Conservation (phyloP, 2,113 vertebrate species). For the Proterorhinus semilunaris region DNA sequence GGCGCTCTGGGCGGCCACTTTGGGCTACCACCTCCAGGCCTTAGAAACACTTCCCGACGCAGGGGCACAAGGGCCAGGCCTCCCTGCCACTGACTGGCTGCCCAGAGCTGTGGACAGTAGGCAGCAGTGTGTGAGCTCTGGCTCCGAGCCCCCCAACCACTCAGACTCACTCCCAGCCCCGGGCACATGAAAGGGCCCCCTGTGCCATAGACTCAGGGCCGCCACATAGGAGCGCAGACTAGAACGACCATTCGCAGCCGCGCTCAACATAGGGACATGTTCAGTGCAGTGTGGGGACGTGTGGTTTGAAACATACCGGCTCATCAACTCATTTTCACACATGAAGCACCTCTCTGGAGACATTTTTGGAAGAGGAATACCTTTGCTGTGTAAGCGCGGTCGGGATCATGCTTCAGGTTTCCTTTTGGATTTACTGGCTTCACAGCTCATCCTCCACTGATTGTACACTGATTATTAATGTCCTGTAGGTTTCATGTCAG, state of each 20-base stretch:
- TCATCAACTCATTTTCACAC: slow-evolving; percentile 38
- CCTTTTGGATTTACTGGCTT: too few relatives aligned
- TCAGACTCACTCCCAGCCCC: slow-evolving; percentile 78
- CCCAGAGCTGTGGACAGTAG: slow-evolving; percentile 77
- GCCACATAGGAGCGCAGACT: slow-evolving; percentile 59
- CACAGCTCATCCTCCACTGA: too few relatives aligned
- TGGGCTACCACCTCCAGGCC: slow-evolving; percentile 67
- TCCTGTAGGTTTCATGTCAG: too few relatives aligned
- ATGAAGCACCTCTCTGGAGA: slow-evolving; percentile 50
- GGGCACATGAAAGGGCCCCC: slow-evolving; percentile 80
- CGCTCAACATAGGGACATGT: slow-evolving; percentile 24
- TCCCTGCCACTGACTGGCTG: slow-evolving; percentile 79
- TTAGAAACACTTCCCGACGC: slow-evolving; percentile 76
- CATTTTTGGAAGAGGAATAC: slow-evolving; percentile 26
- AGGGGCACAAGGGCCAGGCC: slow-evolving; percentile 74
- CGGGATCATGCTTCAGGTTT: too few relatives aligned
- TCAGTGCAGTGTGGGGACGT: not conserved
- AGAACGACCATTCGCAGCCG: slow-evolving; percentile 31
- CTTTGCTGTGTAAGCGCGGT: not conserved
- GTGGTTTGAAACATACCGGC: slow-evolving; percentile 7
- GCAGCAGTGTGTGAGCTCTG: slow-evolving; percentile 79
- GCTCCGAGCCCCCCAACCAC: slow-evolving; percentile 78
- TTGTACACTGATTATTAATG: too few relatives aligned
- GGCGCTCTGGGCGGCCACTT: slow-evolving; percentile 77
- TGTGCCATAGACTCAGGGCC: slow-evolving; percentile 77